Base-by-base conservation (phyloP, 2,797 vertebrate genomes). In the Falco novaeseelandiae region DNA sequence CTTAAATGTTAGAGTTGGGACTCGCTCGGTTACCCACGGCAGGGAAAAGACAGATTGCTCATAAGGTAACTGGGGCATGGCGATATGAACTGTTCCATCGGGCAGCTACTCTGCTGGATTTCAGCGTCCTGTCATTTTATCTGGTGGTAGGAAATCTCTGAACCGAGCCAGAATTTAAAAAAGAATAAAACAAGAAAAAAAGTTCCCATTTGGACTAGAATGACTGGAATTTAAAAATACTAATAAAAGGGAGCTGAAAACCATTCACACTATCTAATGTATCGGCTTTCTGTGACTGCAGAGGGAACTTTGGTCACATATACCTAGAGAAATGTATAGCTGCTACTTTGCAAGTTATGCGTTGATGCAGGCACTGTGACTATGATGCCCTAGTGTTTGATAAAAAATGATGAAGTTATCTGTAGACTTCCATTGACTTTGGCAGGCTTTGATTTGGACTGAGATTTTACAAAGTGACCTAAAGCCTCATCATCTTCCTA, bases 41-140 rank as follows among this genome's bases (percentile, higher is more conserved):
- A 5, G 6, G 65, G 34, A 74, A 74, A 52, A 10, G 6, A 10
- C 4, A 49, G 3, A 12, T 34, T 72, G 7, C 17, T 77, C 23
- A 3, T 1, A 3, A 34, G 29, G 26, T 49, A 34, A 67, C 6
- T 44, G 38, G 16, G 54, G 6, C n/a, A 36, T 11, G 25, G 40
- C 32, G 40, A 61, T 58, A 22, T 0, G 8, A 71, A 21, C 9
- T 23, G 2, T 15, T 72, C 0, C 0, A 8, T 9, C 19, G 36
- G 27, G 57, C 27, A 51, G n/a, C 22, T 85, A 48, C 27, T 76
- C 15, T 4, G 12, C 22, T 22, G 18, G 36, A 61, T 69, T 93
- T 59, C 27, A 85, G 21, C 4, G 5, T 32, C 15, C 25, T 81
- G 7, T 14, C 8, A 4, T 59, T 91, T 73, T 1, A 3, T 34